phyloP scores from a whole-genome alignment of 2,113 vertebrate species.

The Gnathochromis pfefferi region DNA sequence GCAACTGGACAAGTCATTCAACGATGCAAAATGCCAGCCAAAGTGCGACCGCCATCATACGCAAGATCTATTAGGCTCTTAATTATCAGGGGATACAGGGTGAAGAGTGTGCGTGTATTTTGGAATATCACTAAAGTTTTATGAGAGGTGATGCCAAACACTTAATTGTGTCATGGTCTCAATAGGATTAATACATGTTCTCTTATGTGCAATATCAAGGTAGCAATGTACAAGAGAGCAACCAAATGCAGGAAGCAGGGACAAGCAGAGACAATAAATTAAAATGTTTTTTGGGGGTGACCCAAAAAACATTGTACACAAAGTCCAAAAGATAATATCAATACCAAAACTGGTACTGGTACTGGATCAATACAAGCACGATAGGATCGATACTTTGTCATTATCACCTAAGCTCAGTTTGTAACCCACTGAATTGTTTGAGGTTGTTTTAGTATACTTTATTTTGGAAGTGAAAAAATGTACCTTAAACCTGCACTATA shows the following conservation, averaged over 20 bases:
- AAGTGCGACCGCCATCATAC: slow-evolving; percentile 76
- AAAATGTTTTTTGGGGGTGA: background rate
- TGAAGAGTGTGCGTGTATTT: background rate
- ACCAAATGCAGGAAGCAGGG: background rate
- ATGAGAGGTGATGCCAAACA: background rate
- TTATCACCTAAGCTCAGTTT: background rate
- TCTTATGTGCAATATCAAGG: background rate
- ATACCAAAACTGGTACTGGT: background rate
- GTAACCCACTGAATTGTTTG: background rate
- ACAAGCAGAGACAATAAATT: background rate
- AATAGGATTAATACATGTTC: background rate
- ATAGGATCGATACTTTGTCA: background rate
- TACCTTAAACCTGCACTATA: background rate
- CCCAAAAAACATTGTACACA: background rate
- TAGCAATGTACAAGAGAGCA: background rate
- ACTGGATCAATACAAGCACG: background rate
- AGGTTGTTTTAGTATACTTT: background rate
- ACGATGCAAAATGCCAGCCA: slow-evolving; percentile 91
- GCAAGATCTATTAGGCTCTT: slow-evolving; percentile 82
- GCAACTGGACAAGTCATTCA: slow-evolving; percentile 91
- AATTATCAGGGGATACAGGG: slow-evolving; percentile 79
- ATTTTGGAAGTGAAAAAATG: background rate
- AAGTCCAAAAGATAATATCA: background rate
- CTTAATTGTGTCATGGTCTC: background rate
- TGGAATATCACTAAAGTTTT: background rate